Evolutionary conservation across 1,140 invertebrate genomes (phyloP).

Genomic region (Periplaneta americana): DNA sequence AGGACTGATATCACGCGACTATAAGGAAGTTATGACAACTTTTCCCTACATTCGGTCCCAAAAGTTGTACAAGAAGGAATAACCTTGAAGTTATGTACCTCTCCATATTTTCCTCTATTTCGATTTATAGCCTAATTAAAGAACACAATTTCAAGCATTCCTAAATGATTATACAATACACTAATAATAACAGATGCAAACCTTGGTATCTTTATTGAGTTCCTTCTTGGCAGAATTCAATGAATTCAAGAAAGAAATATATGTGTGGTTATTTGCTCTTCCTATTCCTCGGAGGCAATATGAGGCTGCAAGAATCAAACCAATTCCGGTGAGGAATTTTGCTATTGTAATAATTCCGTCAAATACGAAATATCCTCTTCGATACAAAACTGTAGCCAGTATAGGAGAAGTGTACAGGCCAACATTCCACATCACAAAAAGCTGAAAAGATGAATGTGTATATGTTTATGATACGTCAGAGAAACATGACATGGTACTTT

Average conservation of each 20-base stretch:
- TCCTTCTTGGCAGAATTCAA: constrained; percentile 48
- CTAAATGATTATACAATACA: no score
- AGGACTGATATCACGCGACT: no score
- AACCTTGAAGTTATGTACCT: no score
- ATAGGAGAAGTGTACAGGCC: constrained; percentile 72
- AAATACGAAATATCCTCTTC: constrained; percentile 55
- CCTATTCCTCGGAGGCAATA: constrained; percentile 64
- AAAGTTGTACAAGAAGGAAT: no score
- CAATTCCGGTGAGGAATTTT: constrained; percentile 55
- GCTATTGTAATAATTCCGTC: constrained; percentile 52
- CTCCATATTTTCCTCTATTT: no score
- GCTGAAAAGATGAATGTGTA: constrained; percentile 33
- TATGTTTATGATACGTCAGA: no score
- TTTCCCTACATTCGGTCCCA: no score
- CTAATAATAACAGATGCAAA: no score
- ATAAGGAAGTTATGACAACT: no score
- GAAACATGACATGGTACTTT: no score
- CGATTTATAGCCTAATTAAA: no score
- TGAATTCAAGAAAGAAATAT: constrained; percentile 66
- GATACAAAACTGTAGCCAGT: constrained; percentile 63
- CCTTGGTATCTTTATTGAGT: constrained; percentile 32
- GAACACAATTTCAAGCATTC: no score
- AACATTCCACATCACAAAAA: constrained; percentile 61
- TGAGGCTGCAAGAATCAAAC: constrained; percentile 57
- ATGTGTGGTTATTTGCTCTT: constrained; percentile 62